Base-by-base conservation (phyloP, 2,888 invertebrate species). In the Diachrysia chrysitis region DNA sequence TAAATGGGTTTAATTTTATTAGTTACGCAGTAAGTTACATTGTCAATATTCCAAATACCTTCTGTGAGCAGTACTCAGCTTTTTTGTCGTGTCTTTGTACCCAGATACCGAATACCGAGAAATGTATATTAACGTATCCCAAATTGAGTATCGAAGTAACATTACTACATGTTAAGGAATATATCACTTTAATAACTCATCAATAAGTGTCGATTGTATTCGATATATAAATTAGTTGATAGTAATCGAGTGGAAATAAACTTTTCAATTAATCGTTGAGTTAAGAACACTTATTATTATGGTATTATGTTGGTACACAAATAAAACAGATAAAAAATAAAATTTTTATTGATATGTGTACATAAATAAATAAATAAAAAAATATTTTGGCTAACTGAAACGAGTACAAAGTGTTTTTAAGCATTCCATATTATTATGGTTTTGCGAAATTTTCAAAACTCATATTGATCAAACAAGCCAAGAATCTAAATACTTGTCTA, bases 191-290 rank as follows among this genome's bases (percentile, higher is more conserved):
- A 48, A 19, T 17, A 48, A 10, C 10, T 9, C 17, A 17, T 1
- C 1, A 25, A 25, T 25, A 25, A 25, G 25, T 25, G 5, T 6
- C 46, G 17, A 25, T 51, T 71, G 25, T 65, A 29, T 64, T 57
- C 14, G 57, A 53, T 60, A 53, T 53, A 59, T 46, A 17, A 10
- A 42, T 42, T n/a, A 6, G 16, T 42, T n/a, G 4, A 5, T n/a
- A 42, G 42, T 1, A 5, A 42, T n/a, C 3, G n/a, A n/a, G 6
- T 42, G 7, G n/a, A n/a, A 42, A 37, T 16, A 16, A 37, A 16
- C 14, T 37, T 16, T 35, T 35, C 2, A 7, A 5, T 29, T 35
- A 12, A 35, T 35, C 14, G 35, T 9, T 35, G 14, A 35, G 0
- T 35, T 35, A 12, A 12, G 35, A n/a, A 12, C 12, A 12, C 12